These are phyloP conservation scores for Schmidtea mediterranea DNA, from an alignment of 1,140 invertebrate genomes.

Conservation along the genomic window DNA sequence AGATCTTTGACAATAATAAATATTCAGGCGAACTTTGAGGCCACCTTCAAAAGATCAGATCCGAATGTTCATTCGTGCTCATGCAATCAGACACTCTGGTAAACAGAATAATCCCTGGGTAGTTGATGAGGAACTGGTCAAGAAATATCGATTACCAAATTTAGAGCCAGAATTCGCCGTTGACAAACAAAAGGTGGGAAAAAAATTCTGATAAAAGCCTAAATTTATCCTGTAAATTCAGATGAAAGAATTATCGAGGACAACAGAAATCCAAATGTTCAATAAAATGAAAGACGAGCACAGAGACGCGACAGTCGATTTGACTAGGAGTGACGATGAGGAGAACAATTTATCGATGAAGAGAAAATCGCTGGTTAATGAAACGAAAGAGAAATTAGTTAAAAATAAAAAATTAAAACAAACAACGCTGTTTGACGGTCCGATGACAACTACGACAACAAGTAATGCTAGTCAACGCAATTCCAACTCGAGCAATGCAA, in stretches of 20 bases:
- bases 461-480: too few species aligned
- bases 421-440: slow-evolving; percentile 18
- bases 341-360: slow-evolving; percentile 6
- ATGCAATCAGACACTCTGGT: slow-evolving; percentile 16
- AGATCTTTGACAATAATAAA: slow-evolving; percentile 4
- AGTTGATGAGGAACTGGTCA: slow-evolving; percentile 19
- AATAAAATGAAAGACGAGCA: background rate
- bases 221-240: background rate
- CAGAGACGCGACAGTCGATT: background rate
- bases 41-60: slow-evolving; percentile 21
- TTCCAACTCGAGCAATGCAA: too few species aligned
- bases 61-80: slow-evolving; percentile 19
- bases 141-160: slow-evolving; percentile 17
- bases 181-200: slow-evolving; percentile 17
- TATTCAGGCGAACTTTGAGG: slow-evolving; percentile 14
- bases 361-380: slow-evolving; percentile 4
- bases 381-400: background rate
- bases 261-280: slow-evolving; percentile 1
- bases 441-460: too few species aligned
- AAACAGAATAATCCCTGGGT: slow-evolving; percentile 20
- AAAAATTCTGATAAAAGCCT: background rate
- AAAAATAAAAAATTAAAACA: slow-evolving; percentile 17
- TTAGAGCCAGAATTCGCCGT: slow-evolving; percentile 23
- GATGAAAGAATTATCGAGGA: background rate
- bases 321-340: background rate